A percentile compares a stretch with the other conserved stretches of the same genome.
Conservation (phyloP, 2,888 invertebrate genomes). For the Choristoneura rosaceana region DNA sequence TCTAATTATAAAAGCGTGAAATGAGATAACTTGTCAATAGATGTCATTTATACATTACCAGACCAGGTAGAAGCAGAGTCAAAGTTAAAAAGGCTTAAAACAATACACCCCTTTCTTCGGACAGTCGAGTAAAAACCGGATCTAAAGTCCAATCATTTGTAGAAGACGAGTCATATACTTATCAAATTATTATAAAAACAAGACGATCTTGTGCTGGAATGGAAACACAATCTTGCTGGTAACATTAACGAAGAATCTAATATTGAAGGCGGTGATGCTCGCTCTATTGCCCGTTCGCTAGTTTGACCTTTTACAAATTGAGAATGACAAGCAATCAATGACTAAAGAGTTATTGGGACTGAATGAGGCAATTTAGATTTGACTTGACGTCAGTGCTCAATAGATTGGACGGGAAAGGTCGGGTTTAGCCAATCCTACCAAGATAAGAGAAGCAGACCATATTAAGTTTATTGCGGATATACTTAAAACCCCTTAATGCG, state of each 20-base stretch:
- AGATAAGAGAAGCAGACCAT: conserved; percentile 20
- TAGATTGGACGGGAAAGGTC: conserved; percentile 24
- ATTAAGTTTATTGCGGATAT: not conserved
- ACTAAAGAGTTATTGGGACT: conserved; percentile 48
- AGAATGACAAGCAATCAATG: conserved; percentile 54
- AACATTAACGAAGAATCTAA: not conserved
- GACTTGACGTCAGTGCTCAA: conserved; percentile 45
- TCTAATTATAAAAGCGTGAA: no score
- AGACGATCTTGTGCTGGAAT: not conserved
- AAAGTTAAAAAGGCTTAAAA: not conserved
- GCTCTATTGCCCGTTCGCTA: conserved; percentile 36
- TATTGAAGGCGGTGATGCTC: conserved; percentile 21
- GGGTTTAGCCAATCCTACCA: conserved; percentile 14
- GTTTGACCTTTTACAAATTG: conserved; percentile 52
- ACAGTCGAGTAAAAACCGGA: not conserved
- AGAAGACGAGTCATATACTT: not conserved
- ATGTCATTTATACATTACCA: no score
- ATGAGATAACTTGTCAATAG: no score
- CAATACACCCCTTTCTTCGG: not conserved
- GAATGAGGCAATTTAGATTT: conserved; percentile 52
- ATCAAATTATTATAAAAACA: not conserved
- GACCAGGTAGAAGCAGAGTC: not conserved
- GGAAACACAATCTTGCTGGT: conserved; percentile 3
- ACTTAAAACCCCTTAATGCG: not conserved
- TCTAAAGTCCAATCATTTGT: not conserved